Evolutionary conservation across 2,113 vertebrate genomes (phyloP).

Genomic region (Gnathonemus echidnorhynchus): DNA sequence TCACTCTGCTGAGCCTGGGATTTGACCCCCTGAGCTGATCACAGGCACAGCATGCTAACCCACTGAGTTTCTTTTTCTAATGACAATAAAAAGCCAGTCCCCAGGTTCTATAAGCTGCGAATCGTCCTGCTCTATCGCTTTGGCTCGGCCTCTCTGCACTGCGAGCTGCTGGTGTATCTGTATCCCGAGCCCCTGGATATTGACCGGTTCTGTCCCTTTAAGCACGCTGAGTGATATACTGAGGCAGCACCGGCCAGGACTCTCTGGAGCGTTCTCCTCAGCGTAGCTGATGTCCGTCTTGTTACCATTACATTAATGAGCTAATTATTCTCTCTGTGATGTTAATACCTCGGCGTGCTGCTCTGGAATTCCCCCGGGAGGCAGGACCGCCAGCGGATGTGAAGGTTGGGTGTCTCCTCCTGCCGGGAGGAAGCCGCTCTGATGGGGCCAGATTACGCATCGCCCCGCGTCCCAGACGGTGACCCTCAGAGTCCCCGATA

Average conservation of each 20-base stretch:
- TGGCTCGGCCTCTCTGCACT: not conserved
- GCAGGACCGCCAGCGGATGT: constrained; percentile 33
- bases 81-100: not conserved
- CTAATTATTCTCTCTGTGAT: constrained; percentile 58
- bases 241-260: constrained; percentile 55
- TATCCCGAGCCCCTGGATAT: constrained; percentile 64
- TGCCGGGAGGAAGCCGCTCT: constrained; percentile 38
- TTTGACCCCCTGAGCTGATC: not conserved
- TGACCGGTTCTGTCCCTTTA: constrained; percentile 63
- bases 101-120: not conserved
- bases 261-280: constrained; percentile 57
- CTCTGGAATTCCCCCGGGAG: constrained; percentile 40
- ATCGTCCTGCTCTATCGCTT: not conserved
- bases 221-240: constrained; percentile 62
- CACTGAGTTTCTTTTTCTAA: not conserved
- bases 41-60: not conserved
- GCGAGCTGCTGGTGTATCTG: constrained; percentile 56
- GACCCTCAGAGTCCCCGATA: constrained; percentile 47
- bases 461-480: constrained; percentile 44
- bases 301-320: constrained; percentile 72
- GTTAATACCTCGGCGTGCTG: constrained; percentile 60
- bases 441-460: constrained; percentile 35
- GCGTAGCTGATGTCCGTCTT: constrained; percentile 61
- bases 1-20: not conserved
- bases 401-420: constrained; percentile 46